phyloP scores from a whole-genome alignment of 2,113 vertebrate species.

The Muscicapa adusta region DNA sequence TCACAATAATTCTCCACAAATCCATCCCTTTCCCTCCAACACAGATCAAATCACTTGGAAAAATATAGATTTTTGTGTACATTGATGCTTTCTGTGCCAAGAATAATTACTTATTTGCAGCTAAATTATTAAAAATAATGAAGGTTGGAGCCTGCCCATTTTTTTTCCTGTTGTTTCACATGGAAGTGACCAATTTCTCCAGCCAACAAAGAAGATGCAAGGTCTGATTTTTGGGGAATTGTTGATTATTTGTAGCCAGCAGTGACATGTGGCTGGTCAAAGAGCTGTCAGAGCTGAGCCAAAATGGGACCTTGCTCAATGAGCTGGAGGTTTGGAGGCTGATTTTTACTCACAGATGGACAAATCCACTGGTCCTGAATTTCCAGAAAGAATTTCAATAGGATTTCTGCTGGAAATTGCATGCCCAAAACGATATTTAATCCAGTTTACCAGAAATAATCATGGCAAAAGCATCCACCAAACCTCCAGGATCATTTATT shows the following conservation, averaged over 20 bases:
- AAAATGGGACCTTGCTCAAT: accelerated
- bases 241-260: background rate
- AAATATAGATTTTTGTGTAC: background rate
- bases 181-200: background rate
- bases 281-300: background rate
- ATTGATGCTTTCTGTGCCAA: background rate
- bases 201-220: background rate
- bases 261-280: background rate
- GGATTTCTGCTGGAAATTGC: background rate
- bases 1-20: background rate
- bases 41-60: background rate
- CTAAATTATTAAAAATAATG: background rate
- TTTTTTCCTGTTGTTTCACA: background rate
- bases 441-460: background rate
- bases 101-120: background rate
- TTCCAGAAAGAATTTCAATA: background rate
- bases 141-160: background rate
- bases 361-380: background rate
- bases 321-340: background rate
- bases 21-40: background rate
- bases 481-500: background rate
- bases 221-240: background rate
- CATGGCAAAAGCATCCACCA: background rate
- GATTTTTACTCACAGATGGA: background rate
- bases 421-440: background rate